Conservation (phyloP, 1,140 invertebrate genomes). For the Camponotus floridanus region DNA sequence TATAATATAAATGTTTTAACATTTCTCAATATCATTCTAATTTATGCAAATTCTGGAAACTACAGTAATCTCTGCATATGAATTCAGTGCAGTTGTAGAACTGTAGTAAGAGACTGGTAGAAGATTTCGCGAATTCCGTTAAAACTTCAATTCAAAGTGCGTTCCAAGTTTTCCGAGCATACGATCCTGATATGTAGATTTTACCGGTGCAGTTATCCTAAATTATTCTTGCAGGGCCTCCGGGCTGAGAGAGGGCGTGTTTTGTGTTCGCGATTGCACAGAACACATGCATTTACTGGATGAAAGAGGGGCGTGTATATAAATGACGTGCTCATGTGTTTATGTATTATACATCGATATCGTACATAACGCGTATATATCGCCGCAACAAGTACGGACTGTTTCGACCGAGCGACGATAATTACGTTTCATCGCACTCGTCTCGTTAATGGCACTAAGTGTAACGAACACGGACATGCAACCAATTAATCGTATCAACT, state of each 20-base stretch:
- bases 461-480: constrained; percentile 56
- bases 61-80: constrained; percentile 9
- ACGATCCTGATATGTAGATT: constrained; percentile 57
- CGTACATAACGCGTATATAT: constrained; percentile 49
- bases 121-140: constrained; percentile 10
- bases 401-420: constrained; percentile 53
- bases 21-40: neutral
- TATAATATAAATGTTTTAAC: neutral
- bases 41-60: constrained; percentile 11
- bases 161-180: constrained; percentile 43
- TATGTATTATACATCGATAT: constrained; percentile 25
- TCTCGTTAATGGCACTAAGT: constrained; percentile 55
- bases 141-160: constrained; percentile 34
- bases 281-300: constrained; percentile 39
- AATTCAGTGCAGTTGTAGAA: neutral
- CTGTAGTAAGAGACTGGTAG: neutral
- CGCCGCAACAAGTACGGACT: constrained; percentile 55
- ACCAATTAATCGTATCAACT: constrained; percentile 49
- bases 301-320: constrained; percentile 1
- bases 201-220: constrained; percentile 73
- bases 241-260: constrained; percentile 52
- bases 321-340: constrained; percentile 21
- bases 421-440: constrained; percentile 53
- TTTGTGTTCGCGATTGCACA: constrained; percentile 62
- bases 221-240: constrained; percentile 71